Percentiles rank a stretch among this genome's conserved stretches.
Evolutionary conservation across 2,113 vertebrate species (phyloP).

Genomic region (Sturnira hondurensis): DNA sequence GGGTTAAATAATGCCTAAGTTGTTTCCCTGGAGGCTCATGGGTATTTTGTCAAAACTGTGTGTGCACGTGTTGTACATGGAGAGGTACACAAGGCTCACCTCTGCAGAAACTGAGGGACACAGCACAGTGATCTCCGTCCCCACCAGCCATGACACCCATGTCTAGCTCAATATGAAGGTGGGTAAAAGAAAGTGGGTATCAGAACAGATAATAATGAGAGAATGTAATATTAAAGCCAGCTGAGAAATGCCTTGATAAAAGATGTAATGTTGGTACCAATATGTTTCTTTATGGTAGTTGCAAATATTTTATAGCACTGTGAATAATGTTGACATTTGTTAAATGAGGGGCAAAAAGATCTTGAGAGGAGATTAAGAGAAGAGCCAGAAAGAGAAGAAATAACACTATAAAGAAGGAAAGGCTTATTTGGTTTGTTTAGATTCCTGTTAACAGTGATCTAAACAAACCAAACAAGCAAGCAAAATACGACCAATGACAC

Average conservation of each 20-base stretch:
- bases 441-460: too few relatives aligned
- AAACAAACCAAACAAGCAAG: too few relatives aligned
- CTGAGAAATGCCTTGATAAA: not conserved
- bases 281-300: not conserved
- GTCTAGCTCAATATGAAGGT: not conserved
- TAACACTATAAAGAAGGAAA: not conserved
- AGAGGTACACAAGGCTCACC: not conserved
- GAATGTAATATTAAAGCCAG: not conserved
- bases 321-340: not conserved
- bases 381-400: not conserved
- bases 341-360: not conserved
- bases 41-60: not conserved
- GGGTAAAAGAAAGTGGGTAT: not conserved
- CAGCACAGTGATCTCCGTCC: not conserved
- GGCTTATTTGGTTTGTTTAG: too few relatives aligned
- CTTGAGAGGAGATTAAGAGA: not conserved
- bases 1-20: not conserved
- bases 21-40: not conserved
- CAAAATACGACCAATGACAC: too few relatives aligned
- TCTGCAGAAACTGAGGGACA: not conserved
- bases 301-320: not conserved
- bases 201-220: not conserved
- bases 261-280: not conserved
- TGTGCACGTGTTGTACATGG: fast-evolving
- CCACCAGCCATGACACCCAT: not conserved